Percentiles rank a stretch among this genome's conserved stretches.
Conservation (phyloP, 2,797 vertebrate species). For the Emys orbicularis region DNA sequence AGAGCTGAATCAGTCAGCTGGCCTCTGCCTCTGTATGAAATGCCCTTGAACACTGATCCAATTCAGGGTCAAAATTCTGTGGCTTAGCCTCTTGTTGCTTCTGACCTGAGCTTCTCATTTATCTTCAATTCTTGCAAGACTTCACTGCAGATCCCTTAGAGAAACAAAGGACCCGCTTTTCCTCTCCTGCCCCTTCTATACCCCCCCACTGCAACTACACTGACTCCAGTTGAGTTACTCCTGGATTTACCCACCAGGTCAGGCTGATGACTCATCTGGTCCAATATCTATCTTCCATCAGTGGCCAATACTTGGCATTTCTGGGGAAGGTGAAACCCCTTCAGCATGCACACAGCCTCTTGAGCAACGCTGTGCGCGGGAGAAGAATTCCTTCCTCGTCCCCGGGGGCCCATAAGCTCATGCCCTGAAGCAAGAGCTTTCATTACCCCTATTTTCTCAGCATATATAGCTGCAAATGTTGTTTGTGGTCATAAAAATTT, state of each 20-base stretch:
- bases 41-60: background rate
- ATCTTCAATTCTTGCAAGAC: background rate
- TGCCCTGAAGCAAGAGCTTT: conserved; percentile 53
- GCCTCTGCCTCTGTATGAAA: background rate
- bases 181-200: background rate
- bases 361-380: conserved; percentile 43
- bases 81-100: background rate
- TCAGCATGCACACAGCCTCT: background rate
- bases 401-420: conserved; percentile 34
- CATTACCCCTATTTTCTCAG: conserved; percentile 17
- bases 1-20: background rate
- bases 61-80: background rate
- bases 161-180: background rate
- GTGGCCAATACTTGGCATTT: background rate
- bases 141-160: background rate
- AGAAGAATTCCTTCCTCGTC: conserved; percentile 38
- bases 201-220: background rate
- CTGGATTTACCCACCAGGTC: background rate
- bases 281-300: background rate
- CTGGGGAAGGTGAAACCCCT: conserved; percentile 35
- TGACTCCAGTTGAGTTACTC: background rate
- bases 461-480: conserved; percentile 30
- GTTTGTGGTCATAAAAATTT: conserved; percentile 63
- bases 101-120: background rate
- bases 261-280: background rate